Conservation (phyloP, 2,888 invertebrate genomes). For the Rhagophthalmus giganteus region DNA sequence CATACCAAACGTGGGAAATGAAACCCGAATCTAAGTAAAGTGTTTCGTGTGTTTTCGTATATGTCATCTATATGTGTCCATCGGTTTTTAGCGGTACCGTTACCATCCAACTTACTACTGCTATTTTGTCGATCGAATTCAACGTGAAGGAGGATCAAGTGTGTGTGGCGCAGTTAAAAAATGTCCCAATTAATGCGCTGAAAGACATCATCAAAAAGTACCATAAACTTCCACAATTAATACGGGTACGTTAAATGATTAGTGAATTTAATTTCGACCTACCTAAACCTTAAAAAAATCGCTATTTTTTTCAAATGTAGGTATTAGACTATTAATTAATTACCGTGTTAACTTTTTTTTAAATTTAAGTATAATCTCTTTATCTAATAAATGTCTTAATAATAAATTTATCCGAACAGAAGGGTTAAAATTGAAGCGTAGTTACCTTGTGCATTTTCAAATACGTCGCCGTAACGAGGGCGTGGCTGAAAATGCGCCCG, state of each 20-base stretch:
- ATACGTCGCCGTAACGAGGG: too few species aligned
- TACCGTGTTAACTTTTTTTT: too few species aligned
- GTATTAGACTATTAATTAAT: too few species aligned
- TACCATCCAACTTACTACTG: slow-evolving; percentile 60
- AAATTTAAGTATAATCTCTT: too few species aligned
- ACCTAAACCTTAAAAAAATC: too few species aligned
- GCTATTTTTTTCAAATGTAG: too few species aligned
- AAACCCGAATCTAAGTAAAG: slow-evolving; percentile 25
- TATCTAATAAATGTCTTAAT: too few species aligned
- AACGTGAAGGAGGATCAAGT: slow-evolving; percentile 57
- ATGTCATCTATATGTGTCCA: not conserved
- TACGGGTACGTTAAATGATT: slow-evolving; percentile 63
- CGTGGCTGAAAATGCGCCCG: too few species aligned
- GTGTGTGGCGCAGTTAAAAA: slow-evolving; percentile 57
- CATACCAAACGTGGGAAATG: slow-evolving; percentile 76
- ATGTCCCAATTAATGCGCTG: slow-evolving; percentile 65
- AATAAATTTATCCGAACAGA: too few species aligned
- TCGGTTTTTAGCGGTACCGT: slow-evolving; percentile 56
- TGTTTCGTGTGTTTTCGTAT: not conserved
- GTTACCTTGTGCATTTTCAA: too few species aligned
- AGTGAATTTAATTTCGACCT: too few species aligned
- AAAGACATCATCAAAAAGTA: slow-evolving; percentile 63
- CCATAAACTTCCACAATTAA: slow-evolving; percentile 63
- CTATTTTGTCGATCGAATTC: slow-evolving; percentile 62
- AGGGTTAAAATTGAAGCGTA: too few species aligned